These are phyloP conservation scores for Numenius phaeopus DNA, from an alignment of 2,797 vertebrate genomes.

Conservation along the genomic window DNA sequence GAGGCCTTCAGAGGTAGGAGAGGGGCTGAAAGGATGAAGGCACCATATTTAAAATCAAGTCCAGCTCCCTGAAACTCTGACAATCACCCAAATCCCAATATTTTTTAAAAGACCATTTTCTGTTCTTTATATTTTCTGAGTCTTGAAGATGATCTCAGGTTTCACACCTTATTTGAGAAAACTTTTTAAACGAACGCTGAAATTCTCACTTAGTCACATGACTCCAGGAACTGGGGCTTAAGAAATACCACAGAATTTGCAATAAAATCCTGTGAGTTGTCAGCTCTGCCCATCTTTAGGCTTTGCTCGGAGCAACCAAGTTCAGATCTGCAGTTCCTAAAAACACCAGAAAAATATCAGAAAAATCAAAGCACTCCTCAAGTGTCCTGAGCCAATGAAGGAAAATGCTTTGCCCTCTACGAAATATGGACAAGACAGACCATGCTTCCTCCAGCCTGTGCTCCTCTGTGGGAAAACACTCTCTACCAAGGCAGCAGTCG, in stretches of 20 bases:
- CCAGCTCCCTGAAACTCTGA: neutral
- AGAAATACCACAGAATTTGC: neutral
- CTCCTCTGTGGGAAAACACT: neutral
- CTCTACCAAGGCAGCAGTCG: neutral
- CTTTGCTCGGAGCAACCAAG: neutral
- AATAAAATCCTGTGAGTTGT: neutral
- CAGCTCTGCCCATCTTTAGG: neutral
- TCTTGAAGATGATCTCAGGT: neutral
- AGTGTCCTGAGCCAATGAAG: neutral
- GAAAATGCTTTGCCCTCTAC: neutral
- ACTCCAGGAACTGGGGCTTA: neutral
- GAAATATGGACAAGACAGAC: neutral
- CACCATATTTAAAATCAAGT: neutral
- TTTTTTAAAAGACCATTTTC: neutral
- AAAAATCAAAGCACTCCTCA: neutral
- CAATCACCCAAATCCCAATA: neutral
- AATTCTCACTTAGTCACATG: neutral
- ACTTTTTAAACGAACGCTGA: neutral
- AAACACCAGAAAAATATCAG: neutral
- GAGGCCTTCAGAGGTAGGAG: neutral
- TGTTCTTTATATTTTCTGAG: neutral
- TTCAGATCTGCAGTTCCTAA: neutral
- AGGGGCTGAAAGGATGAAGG: neutral
- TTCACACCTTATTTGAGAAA: neutral
- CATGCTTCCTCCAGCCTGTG: neutral